These are phyloP conservation scores for Strix occidentalis DNA, from an alignment of 2,797 vertebrate species.

Conservation along the genomic window DNA sequence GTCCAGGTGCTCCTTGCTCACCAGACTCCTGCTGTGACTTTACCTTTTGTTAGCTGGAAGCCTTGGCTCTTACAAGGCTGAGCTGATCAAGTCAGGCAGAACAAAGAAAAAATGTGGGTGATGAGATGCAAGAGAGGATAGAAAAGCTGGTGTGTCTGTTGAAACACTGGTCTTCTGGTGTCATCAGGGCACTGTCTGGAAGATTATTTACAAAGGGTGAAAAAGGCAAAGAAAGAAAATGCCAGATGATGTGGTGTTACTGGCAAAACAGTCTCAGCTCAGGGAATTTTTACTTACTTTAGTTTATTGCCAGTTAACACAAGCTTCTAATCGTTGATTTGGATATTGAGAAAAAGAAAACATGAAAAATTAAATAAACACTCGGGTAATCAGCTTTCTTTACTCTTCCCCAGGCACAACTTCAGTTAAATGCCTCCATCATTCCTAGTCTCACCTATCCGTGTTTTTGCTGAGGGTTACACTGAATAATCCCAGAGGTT, in stretches of 20 bases:
- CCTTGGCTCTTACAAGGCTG: neutral
- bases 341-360: neutral
- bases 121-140: neutral
- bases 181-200: neutral
- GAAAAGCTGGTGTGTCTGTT: neutral
- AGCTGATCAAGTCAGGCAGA: neutral
- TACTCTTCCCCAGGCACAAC: neutral
- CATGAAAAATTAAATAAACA: neutral
- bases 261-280: neutral
- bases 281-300: neutral
- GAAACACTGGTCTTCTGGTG: neutral
- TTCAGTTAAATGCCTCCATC: neutral
- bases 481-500: neutral
- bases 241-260: neutral
- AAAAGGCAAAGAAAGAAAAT: neutral
- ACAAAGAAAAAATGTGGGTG: neutral
- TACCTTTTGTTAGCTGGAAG: neutral
- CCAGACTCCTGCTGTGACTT: neutral
- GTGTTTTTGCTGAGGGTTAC: neutral
- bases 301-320: neutral
- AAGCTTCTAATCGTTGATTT: neutral
- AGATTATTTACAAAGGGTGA: neutral
- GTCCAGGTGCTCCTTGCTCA: slow-evolving; percentile 33
- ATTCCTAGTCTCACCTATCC: neutral
- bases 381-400: neutral